Percentiles rank a stretch among this genome's conserved stretches.
Conservation (phyloP, 2,797 vertebrate genomes). For the Sandelia bainsii region DNA sequence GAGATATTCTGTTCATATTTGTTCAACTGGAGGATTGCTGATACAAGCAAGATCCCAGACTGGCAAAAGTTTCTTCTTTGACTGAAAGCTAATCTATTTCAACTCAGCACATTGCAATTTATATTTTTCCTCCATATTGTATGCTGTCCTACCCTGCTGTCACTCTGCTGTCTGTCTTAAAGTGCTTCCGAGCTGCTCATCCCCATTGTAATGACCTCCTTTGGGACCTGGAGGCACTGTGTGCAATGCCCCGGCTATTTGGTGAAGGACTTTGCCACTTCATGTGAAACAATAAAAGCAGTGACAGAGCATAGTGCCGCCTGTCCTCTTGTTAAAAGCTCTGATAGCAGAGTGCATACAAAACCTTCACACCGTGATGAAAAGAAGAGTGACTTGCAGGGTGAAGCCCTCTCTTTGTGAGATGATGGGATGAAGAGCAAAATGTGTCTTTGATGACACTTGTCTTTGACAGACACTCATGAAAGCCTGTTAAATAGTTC, state of each 20-base stretch:
- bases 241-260: slow-evolving; percentile 68
- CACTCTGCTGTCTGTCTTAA: slow-evolving; percentile 70
- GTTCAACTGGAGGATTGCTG: slow-evolving; percentile 43
- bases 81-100: slow-evolving; percentile 64
- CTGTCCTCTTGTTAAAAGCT: slow-evolving; percentile 65
- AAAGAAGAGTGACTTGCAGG: slow-evolving; percentile 50
- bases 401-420: slow-evolving; percentile 43
- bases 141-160: slow-evolving; percentile 68
- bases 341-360: slow-evolving; percentile 37
- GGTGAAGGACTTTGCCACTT: slow-evolving; percentile 74
- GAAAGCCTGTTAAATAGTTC: slow-evolving; percentile 11
- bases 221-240: slow-evolving; percentile 74
- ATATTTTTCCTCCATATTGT: slow-evolving; percentile 58
- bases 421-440: slow-evolving; percentile 33
- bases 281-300: slow-evolving; percentile 68
- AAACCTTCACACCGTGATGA: slow-evolving; percentile 61
- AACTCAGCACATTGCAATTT: slow-evolving; percentile 73
- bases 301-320: slow-evolving; percentile 50
- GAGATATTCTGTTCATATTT: slow-evolving; percentile 35
- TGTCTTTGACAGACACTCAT: slow-evolving; percentile 27
- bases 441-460: slow-evolving; percentile 44
- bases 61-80: slow-evolving; percentile 66
- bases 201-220: slow-evolving; percentile 84
- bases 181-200: slow-evolving; percentile 70
- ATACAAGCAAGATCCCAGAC: slow-evolving; percentile 53